These are phyloP conservation scores for Spondyliosoma cantharus DNA, from an alignment of 2,797 vertebrate species.

Conservation along the genomic window DNA sequence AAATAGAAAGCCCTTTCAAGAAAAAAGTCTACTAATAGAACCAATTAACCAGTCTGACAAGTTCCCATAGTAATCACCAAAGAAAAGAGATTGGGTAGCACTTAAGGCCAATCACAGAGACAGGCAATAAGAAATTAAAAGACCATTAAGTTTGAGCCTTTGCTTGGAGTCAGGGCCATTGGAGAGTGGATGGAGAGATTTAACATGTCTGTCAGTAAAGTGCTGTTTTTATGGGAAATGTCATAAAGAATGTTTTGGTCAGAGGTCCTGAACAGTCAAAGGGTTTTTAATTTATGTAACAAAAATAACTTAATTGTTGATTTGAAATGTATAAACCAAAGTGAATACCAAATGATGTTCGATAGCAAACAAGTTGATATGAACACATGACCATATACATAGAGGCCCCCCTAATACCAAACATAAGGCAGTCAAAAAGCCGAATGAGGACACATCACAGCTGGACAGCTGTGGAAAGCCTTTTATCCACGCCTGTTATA, in stretches of 20 bases:
- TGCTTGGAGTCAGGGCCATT: constrained; percentile 74
- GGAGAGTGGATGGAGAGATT: constrained; percentile 37
- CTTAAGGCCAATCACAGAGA: constrained; percentile 83
- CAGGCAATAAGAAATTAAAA: constrained; percentile 85
- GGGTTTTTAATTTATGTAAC: not conserved
- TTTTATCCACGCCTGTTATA: not conserved
- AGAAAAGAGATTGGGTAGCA: constrained; percentile 81
- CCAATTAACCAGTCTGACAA: constrained; percentile 87
- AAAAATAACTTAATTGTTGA: not conserved
- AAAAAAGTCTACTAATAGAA: constrained; percentile 79
- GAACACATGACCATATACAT: no score
- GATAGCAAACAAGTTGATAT: no score
- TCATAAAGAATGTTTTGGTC: not conserved
- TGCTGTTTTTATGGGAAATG: not conserved
- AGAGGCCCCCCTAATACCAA: no score
- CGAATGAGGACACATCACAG: constrained; percentile 25
- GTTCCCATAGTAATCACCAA: constrained; percentile 84
- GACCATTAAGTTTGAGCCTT: constrained; percentile 76
- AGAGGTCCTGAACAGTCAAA: constrained; percentile 11
- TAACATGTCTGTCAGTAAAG: constrained; percentile 1
- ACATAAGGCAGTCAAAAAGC: constrained; percentile 16
- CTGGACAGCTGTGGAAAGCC: constrained; percentile 18
- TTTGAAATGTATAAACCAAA: not conserved
- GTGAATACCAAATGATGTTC: no score
- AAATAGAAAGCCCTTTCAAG: constrained; percentile 77